phyloP scores from a whole-genome alignment of 2,888 invertebrate genomes.

The Dynastes tityus region DNA sequence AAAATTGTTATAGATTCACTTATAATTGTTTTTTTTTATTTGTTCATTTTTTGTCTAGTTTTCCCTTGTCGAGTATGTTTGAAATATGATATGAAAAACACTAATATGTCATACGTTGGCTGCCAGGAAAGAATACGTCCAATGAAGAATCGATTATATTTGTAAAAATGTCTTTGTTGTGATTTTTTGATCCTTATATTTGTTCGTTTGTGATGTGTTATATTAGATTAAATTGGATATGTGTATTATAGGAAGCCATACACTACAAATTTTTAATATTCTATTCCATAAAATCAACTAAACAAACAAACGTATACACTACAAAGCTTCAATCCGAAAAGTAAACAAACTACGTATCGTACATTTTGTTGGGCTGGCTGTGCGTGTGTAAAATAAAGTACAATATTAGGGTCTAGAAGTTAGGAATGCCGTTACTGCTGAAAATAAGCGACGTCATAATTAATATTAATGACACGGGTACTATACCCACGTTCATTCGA shows the following conservation, averaged over 20 bases:
- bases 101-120: too few relatives aligned
- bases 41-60: too few relatives aligned
- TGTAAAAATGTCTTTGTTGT: too few relatives aligned
- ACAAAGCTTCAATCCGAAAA: background rate
- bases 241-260: background rate
- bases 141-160: too few relatives aligned
- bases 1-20: too few relatives aligned
- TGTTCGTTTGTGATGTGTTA: too few relatives aligned
- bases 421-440: constrained; percentile 30
- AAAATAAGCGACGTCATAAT: constrained; percentile 43
- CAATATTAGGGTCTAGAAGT: constrained; percentile 22
- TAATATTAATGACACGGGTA: constrained; percentile 42
- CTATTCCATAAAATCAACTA: background rate
- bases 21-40: too few relatives aligned
- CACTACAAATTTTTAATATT: background rate
- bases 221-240: too few relatives aligned
- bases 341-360: constrained; percentile 4
- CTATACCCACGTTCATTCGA: constrained; percentile 38
- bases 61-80: too few relatives aligned
- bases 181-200: too few relatives aligned
- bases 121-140: too few relatives aligned
- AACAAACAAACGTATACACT: background rate
- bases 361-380: background rate
- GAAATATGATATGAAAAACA: too few relatives aligned
- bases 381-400: constrained; percentile 32